Conservation (phyloP, 2,888 invertebrate species). For the Aplocera efformata region DNA sequence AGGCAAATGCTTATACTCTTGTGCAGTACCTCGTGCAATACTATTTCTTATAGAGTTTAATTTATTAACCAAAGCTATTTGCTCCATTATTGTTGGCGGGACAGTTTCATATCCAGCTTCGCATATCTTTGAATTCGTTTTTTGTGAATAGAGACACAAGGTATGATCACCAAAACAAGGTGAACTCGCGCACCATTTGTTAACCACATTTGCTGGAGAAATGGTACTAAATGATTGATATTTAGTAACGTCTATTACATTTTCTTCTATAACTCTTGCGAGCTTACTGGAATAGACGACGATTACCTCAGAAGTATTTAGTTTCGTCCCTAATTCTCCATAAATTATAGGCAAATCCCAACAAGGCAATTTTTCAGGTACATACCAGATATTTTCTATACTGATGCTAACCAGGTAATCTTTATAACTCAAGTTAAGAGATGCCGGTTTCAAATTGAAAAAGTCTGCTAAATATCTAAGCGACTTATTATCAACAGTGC, state of each 20-base stretch:
- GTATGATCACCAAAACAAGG: constrained; percentile 72
- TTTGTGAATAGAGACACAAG: constrained; percentile 56
- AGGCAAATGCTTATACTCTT: constrained; percentile 55
- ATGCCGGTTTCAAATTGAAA: constrained; percentile 54
- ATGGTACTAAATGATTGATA: constrained; percentile 10
- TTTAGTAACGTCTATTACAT: constrained; percentile 4
- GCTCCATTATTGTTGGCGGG: constrained; percentile 45
- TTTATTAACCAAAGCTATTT: constrained; percentile 54
- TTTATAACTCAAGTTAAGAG: constrained; percentile 24
- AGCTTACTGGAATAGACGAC: constrained; percentile 40
- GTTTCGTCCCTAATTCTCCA: constrained; percentile 43
- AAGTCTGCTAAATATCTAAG: constrained; percentile 40
- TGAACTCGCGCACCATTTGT: constrained; percentile 61
- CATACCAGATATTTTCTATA: constrained; percentile 49
- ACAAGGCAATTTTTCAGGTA: constrained; percentile 59
- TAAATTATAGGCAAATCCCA: constrained; percentile 64
- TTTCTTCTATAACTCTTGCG: constrained; percentile 44
- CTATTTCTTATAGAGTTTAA: constrained; percentile 68
- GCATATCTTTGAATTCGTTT: constrained; percentile 49
- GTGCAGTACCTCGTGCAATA: constrained; percentile 51
- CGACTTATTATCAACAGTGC: constrained; percentile 21
- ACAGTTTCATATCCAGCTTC: constrained; percentile 42
- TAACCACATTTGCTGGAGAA: constrained; percentile 28
- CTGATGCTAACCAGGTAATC: constrained; percentile 5
- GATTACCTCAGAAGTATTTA: constrained; percentile 44